Evolutionary conservation across 2,797 vertebrate species (phyloP), one percentile per base, ranked within the genome.

Genomic region (Epinephelus awoara): DNA sequence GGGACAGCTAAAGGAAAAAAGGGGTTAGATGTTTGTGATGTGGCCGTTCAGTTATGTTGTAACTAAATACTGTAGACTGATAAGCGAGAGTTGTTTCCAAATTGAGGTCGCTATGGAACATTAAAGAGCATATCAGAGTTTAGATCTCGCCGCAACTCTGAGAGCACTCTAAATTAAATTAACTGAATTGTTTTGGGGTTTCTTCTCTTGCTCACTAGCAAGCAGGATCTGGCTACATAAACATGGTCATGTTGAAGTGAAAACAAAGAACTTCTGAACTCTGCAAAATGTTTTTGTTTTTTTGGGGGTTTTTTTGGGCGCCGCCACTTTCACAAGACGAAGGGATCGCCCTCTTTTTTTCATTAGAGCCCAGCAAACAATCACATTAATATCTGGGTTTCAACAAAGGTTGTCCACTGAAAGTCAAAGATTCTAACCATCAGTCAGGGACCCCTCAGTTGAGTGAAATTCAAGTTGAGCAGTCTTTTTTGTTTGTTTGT

Each of bases 61-160:
- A 82, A 56, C 79, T 52, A 50, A 71, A 77, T 25, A 42, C 17
- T 67, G 27, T 6, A 54, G 55, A 21, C 25, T 54, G 77, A 87
- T 86, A 75, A 79, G 62, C 10, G 47, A 50, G n/a, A 68, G 19
- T 59, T 70, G 58, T 80, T 81, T 80, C 59, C 67, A 78, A 82
- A 83, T 54, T 74, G 50, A 88, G 84, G 70, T 79, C 85, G 77
- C 47, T 19, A 52, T 72, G 85, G 75, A 86, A 84, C 74, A 89
- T 85, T 84, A 65, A 81, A 78, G 59, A 47, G 14, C 19, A 61
- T 19, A 85, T 85, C 75, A 67, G 57, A 50, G 25, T 75, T 62
- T 1, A 29, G 46, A 83, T 83, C 49, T 52, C 40, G 8, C 11
- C n/a, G 65, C 40, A 5, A n/a, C 66, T 75, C 18, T 1, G 25